Conservation (phyloP, 2,113 vertebrate genomes). For the Megaceryle torquata region DNA sequence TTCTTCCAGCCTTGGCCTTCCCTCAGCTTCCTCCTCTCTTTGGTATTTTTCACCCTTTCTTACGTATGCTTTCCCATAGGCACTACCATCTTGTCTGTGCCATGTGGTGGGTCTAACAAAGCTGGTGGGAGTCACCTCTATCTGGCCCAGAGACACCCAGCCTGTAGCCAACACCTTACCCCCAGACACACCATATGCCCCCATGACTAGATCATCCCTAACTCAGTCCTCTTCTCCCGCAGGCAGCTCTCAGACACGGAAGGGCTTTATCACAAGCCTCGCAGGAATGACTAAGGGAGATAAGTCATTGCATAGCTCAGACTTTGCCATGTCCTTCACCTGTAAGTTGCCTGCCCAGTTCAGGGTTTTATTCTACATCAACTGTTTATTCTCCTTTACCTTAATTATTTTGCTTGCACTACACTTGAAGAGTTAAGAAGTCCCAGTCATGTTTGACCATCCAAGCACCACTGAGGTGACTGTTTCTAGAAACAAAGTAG, state of each 20-base stretch:
- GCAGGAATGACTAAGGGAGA: background rate
- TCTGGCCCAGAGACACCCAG: fast-evolving
- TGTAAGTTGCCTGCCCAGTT: background rate
- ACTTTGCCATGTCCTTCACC: background rate
- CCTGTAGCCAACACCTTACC: background rate
- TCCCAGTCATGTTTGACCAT: background rate
- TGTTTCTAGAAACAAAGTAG: background rate
- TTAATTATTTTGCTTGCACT: background rate
- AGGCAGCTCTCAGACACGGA: background rate
- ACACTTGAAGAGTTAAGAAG: background rate
- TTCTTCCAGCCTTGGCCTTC: background rate
- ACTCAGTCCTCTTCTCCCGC: background rate
- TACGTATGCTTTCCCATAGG: background rate
- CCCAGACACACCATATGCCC: background rate
- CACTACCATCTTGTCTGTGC: fast-evolving
- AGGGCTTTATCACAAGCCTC: background rate
- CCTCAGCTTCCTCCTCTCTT: background rate
- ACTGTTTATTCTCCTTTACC: background rate
- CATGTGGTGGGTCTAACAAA: fast-evolving
- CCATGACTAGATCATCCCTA: background rate
- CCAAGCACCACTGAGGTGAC: background rate
- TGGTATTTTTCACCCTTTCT: background rate
- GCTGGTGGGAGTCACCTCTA: fast-evolving
- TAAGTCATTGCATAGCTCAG: background rate
- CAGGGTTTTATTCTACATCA: background rate